These are phyloP conservation scores for Therioaphis trifolii DNA, from an alignment of 2,888 invertebrate species.

Conservation along the genomic window DNA sequence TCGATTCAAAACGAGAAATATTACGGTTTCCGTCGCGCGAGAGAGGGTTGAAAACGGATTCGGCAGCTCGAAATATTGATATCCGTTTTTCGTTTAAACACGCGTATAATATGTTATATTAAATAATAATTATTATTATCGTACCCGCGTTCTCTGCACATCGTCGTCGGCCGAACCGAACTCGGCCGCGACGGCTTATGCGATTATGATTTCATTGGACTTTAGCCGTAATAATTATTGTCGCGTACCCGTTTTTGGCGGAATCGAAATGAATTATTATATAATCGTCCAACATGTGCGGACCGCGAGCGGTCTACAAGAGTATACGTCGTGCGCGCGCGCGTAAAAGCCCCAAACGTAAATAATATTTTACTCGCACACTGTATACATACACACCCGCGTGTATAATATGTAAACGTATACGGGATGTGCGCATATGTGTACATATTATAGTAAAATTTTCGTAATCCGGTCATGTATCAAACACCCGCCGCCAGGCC, in stretches of 20 bases:
- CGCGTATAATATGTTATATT: background rate
- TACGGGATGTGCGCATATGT: background rate
- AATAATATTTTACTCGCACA: too few species aligned
- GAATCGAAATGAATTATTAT: constrained; percentile 9
- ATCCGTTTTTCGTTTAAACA: background rate
- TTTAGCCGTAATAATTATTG: constrained; percentile 13
- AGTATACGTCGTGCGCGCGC: background rate
- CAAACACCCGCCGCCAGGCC: constrained; percentile 39
- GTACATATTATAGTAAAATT: constrained; percentile 5
- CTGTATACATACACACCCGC: background rate
- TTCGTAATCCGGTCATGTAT: constrained; percentile 57
- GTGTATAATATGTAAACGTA: too few species aligned
- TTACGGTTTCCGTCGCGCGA: too few species aligned
- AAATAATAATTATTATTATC: background rate
- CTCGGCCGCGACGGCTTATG: constrained; percentile 11
- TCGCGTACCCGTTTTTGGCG: background rate
- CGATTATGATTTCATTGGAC: background rate
- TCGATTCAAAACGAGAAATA: constrained; percentile 45
- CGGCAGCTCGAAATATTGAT: background rate
- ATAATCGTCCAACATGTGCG: background rate
- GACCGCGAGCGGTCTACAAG: background rate
- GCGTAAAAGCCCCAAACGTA: background rate
- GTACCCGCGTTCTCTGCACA: background rate
- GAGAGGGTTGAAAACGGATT: constrained; percentile 26
- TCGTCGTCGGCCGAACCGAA: background rate